Conservation (phyloP, 1,140 invertebrate species). For the Orius laevigatus region DNA sequence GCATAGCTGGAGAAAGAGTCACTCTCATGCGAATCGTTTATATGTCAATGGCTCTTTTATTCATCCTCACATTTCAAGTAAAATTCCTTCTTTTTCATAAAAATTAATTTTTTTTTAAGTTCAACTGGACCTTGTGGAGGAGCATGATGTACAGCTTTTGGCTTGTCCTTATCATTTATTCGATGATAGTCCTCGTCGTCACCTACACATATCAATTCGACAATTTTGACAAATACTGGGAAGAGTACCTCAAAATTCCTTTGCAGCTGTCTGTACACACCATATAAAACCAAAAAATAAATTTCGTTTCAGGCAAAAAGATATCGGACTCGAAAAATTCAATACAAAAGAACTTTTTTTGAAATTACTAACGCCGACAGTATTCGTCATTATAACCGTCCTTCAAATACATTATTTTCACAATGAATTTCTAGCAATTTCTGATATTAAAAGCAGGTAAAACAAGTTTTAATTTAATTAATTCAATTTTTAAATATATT, state of each 20-base stretch:
- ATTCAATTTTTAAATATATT: too few relatives aligned
- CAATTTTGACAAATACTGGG: conserved; percentile 73
- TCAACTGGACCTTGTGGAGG: conserved; percentile 83
- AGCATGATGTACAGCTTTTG: conserved; percentile 89
- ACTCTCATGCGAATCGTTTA: conserved; percentile 93
- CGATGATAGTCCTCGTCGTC: conserved; percentile 84
- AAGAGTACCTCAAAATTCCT: conserved; percentile 56
- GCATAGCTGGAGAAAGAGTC: conserved; percentile 70
- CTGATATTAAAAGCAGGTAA: conserved; percentile 41
- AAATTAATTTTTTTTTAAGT: conserved; percentile 35
- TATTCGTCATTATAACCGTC: conserved; percentile 86
- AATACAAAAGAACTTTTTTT: conserved; percentile 78
- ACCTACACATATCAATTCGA: conserved; percentile 97
- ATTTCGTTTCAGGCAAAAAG: conserved; percentile 53
- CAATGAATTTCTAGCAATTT: conserved; percentile 70
- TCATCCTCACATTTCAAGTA: conserved; percentile 88
- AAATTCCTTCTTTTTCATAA: conserved; percentile 16
- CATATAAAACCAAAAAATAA: too few relatives aligned
- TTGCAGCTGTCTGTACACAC: conserved; percentile 63
- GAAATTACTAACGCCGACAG: conserved; percentile 75
- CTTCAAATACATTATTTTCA: conserved; percentile 96
- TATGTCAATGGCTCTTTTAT: conserved; percentile 87
- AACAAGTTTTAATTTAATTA: too few relatives aligned
- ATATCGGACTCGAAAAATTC: conserved; percentile 81
- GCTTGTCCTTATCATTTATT: conserved; percentile 91